These are phyloP conservation scores for Coilia nasus DNA, from an alignment of 2,797 vertebrate species.

Conservation along the genomic window DNA sequence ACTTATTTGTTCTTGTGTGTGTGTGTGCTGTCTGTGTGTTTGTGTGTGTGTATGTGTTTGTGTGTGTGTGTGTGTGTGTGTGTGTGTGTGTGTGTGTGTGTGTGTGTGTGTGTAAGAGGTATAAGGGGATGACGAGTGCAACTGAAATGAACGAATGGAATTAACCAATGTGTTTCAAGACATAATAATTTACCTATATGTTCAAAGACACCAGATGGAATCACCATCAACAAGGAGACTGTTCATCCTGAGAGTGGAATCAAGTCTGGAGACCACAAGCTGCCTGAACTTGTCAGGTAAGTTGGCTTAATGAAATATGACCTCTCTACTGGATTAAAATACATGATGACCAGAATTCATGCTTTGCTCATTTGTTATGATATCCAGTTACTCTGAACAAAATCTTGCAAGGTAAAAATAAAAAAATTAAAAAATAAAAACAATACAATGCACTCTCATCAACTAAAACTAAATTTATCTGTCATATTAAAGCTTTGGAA, in stretches of 20 bases:
- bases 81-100: background rate
- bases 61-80: background rate
- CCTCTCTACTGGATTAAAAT: background rate
- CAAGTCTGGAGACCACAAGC: constrained; percentile 51
- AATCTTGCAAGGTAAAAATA: background rate
- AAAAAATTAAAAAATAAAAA: too few relatives aligned
- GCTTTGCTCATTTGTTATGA: background rate
- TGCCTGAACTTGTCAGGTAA: constrained; percentile 66
- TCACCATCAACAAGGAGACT: constrained; percentile 51
- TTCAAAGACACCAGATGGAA: constrained; percentile 66
- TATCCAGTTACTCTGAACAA: too few relatives aligned
- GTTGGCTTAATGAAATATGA: constrained; percentile 10
- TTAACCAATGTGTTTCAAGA: too few relatives aligned
- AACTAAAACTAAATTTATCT: background rate
- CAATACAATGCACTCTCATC: too few relatives aligned
- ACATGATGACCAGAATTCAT: background rate
- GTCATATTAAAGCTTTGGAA: constrained; percentile 72
- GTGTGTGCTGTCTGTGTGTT: too few relatives aligned
- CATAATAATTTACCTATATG: too few relatives aligned
- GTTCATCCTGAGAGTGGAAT: constrained; percentile 53
- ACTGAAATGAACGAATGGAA: background rate
- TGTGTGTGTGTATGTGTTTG: too few relatives aligned
- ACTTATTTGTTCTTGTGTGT: background rate
- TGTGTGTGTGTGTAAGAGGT: background rate
- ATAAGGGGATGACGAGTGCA: too few relatives aligned